These are phyloP conservation scores for Cybosia mesomella DNA, from an alignment of 2,888 invertebrate species.

Conservation along the genomic window DNA sequence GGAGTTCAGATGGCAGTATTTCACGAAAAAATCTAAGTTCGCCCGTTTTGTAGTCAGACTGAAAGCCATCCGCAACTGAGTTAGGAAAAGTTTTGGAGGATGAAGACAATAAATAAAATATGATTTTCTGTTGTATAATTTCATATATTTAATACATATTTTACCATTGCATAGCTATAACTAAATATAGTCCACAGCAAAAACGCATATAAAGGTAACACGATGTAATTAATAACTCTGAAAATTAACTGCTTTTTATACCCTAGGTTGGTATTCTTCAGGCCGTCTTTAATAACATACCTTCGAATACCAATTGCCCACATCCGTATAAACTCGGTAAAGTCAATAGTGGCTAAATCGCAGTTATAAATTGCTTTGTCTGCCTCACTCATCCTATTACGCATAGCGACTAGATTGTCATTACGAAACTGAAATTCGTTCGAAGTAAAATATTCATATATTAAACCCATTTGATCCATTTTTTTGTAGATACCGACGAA, in stretches of 20 bases:
- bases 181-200: not conserved
- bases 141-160: not conserved
- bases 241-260: not conserved
- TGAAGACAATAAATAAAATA: not conserved
- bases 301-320: slow-evolving; percentile 18
- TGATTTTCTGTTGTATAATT: not conserved
- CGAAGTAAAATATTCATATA: slow-evolving; percentile 9
- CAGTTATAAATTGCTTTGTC: slow-evolving; percentile 22
- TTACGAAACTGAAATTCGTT: slow-evolving; percentile 15
- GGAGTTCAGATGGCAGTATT: no score
- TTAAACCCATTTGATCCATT: slow-evolving; percentile 5
- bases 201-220: not conserved
- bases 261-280: not conserved
- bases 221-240: not conserved
- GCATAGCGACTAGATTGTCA: slow-evolving; percentile 10
- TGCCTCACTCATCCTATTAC: no score
- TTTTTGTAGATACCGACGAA: slow-evolving; percentile 6
- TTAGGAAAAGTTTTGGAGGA: no score
- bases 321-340: not conserved
- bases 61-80: no score
- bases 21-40: no score
- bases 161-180: not conserved
- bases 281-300: slow-evolving; percentile 9
- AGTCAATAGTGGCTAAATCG: slow-evolving; percentile 9
- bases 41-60: no score